phyloP scores from a whole-genome alignment of 2,113 vertebrate genomes.

The Paraplagusia blochii region DNA sequence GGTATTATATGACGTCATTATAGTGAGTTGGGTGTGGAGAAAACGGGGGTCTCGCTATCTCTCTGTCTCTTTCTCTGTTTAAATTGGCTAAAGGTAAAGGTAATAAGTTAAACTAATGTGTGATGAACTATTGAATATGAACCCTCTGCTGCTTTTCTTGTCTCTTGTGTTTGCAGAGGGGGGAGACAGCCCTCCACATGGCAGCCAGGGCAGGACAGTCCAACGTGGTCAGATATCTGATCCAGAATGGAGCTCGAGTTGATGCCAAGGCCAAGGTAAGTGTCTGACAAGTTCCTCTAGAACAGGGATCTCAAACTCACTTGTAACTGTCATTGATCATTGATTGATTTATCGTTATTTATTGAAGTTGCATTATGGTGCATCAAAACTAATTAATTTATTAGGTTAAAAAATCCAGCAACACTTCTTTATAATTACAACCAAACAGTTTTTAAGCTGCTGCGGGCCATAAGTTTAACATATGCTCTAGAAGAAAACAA shows the following conservation, averaged over 20 bases:
- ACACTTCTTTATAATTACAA: too few species aligned
- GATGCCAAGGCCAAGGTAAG: conserved; percentile 94
- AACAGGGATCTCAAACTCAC: too few species aligned
- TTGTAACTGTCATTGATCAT: too few species aligned
- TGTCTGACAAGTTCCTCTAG: background rate
- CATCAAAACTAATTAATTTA: too few species aligned
- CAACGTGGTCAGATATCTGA: conserved; percentile 89
- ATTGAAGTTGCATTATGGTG: too few species aligned
- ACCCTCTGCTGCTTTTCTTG: background rate
- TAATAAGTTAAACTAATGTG: too few species aligned
- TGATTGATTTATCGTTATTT: too few species aligned
- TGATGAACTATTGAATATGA: background rate
- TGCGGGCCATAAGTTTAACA: too few species aligned
- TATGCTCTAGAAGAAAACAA: too few species aligned
- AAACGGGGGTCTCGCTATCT: conserved; percentile 21
- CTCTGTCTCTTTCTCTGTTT: conserved; percentile 10
- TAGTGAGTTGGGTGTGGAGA: conserved; percentile 48
- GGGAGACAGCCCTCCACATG: conserved; percentile 97
- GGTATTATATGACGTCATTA: conserved; percentile 56
- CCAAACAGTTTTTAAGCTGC: too few species aligned
- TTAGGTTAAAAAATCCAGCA: too few species aligned
- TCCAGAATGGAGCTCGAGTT: conserved; percentile 90
- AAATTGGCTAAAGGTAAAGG: background rate
- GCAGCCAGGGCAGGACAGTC: conserved; percentile 94
- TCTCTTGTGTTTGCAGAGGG: conserved; percentile 79